Conservation (phyloP, 2,797 vertebrate species). For the Ctenopoma kingsleyae region DNA sequence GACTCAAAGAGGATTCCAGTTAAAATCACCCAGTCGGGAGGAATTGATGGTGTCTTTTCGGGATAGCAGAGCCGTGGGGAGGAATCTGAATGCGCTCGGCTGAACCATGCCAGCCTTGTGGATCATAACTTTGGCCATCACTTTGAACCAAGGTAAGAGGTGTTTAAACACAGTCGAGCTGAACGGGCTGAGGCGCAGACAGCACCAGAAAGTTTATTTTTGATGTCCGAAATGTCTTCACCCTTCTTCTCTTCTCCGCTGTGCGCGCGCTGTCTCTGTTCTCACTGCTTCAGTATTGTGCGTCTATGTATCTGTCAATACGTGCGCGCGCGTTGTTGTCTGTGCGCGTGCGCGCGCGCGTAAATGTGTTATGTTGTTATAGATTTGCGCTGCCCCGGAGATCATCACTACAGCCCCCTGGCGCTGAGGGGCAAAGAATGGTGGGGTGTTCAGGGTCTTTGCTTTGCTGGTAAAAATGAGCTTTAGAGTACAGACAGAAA, state of each 20-base stretch:
- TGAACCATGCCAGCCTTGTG: conserved; percentile 84
- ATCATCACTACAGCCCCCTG: conserved; percentile 27
- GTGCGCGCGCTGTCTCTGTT: conserved; percentile 35
- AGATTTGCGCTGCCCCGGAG: conserved; percentile 34
- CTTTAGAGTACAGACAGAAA: conserved; percentile 26
- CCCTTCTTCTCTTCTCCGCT: not conserved
- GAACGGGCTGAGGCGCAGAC: not conserved
- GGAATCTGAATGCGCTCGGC: conserved; percentile 76
- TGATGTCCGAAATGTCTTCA: not conserved
- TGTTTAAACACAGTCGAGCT: not conserved
- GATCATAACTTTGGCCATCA: conserved; percentile 85
- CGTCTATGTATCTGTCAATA: conserved; percentile 14
- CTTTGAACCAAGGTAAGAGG: conserved; percentile 82
- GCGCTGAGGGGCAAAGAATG: conserved; percentile 16
- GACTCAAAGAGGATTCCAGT: conserved; percentile 72
- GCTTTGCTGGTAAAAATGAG: conserved; percentile 12
- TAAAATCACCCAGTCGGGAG: conserved; percentile 60
- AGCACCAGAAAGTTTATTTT: conserved; percentile 45
- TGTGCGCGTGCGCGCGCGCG: not conserved
- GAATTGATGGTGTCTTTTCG: conserved; percentile 79
- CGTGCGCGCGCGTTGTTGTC: conserved; percentile 1
- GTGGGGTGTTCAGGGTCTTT: conserved; percentile 43
- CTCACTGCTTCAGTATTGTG: conserved; percentile 22
- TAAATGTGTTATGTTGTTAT: conserved; percentile 37
- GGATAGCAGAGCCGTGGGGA: conserved; percentile 70